Conservation (phyloP, 2,113 vertebrate species). For the Labeo catla region DNA sequence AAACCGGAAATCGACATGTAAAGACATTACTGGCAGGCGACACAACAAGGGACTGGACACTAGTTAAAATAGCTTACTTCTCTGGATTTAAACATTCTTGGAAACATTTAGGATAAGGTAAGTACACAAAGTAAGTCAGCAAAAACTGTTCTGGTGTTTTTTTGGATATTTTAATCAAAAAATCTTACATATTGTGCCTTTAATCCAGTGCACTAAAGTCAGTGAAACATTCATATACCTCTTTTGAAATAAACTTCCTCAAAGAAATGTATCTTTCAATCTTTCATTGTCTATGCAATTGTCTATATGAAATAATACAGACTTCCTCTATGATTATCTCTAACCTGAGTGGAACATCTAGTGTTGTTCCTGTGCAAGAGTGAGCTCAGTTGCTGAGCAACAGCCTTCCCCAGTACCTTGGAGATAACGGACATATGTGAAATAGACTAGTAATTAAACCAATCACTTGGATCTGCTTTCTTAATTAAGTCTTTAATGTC, state of each 20-base stretch:
- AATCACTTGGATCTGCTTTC: conserved; percentile 10
- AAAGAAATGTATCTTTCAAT: neutral
- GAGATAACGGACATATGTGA: conserved; percentile 26
- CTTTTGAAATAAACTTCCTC: neutral
- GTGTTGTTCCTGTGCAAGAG: conserved; percentile 9
- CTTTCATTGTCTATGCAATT: neutral
- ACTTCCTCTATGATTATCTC: neutral
- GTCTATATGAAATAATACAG: neutral
- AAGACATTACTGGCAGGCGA: too few relatives aligned
- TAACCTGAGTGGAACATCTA: conserved; percentile 16
- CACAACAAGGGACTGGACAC: too few relatives aligned
- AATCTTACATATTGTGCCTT: too few relatives aligned
- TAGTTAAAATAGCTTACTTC: too few relatives aligned
- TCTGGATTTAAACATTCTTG: too few relatives aligned
- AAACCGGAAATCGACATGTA: too few relatives aligned
- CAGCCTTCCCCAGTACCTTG: neutral
- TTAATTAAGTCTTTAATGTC: conserved; percentile 24
- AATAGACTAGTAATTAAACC: conserved; percentile 29
- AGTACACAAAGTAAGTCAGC: too few relatives aligned
- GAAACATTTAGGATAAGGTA: too few relatives aligned
- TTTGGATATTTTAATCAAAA: too few relatives aligned
- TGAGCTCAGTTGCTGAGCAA: conserved; percentile 33
- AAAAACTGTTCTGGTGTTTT: too few relatives aligned
- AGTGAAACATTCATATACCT: neutral
- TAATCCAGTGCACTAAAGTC: neutral